phyloP scores from a whole-genome alignment of 64 coral and sea anemone species.

The Dendrophyllia cribrosa region DNA sequence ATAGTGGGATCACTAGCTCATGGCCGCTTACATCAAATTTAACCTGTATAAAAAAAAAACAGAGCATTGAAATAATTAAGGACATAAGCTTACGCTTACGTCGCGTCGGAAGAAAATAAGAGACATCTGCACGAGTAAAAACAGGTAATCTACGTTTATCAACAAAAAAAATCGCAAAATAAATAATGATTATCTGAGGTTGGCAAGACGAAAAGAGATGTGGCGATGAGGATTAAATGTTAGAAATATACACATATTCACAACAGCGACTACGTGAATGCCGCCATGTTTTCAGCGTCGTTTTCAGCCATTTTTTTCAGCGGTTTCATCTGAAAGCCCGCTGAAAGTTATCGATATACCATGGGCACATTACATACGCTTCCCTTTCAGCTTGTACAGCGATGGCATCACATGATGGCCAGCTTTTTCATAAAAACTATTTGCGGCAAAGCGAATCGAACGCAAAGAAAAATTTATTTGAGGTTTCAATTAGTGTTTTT shows the following conservation, averaged over 20 bases:
- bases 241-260: too few species aligned
- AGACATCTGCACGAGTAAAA: constrained; percentile 9
- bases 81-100: neutral
- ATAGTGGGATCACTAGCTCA: neutral
- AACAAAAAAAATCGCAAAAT: constrained; percentile 9
- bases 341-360: neutral
- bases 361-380: neutral
- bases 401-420: too few species aligned
- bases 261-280: too few species aligned
- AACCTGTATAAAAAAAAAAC: constrained; percentile 5
- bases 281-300: too few species aligned
- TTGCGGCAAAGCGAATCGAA: too few species aligned
- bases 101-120: neutral
- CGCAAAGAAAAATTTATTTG: too few species aligned
- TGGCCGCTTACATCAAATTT: neutral
- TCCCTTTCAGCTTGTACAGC: neutral
- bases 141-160: constrained; percentile 15
- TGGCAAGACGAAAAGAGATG: neutral
- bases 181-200: neutral
- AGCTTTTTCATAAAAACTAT: too few species aligned
- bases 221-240: too few species aligned
- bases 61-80: neutral
- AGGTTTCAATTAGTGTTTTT: neutral
- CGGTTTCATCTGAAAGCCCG: neutral
- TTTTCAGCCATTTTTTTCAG: neutral